Base-by-base conservation (phyloP, 2,888 invertebrate species). In the Theristus sp. region DNA sequence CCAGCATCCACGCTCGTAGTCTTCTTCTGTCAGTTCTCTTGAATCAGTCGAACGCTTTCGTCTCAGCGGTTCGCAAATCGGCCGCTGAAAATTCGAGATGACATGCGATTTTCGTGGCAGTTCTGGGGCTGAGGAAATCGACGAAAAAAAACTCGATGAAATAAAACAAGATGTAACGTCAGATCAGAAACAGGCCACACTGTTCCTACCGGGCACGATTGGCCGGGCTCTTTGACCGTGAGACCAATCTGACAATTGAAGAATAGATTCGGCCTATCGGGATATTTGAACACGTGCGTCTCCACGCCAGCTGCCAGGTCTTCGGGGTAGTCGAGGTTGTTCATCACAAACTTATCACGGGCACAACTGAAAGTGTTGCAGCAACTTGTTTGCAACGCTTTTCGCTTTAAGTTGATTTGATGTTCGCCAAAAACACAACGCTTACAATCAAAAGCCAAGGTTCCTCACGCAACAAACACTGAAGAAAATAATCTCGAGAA, bases 301-400 rank as follows among this genome's bases (percentile, higher is more conserved):
- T 56, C 56, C 6, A 30, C 31, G 13, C 62, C 62, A 2, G 56
- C 62, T 56, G 60, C 60, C 30, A 62, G 56, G 29, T 62, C 60
- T 24, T 60, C 27, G 1, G 52, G 27, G 30, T 62, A 62, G n/a
- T 62, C 62, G 30, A 60, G 47, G 49, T 62, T 62, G 56, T 57
- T 56, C 30, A 62, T 52, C 30, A 62, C 28, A 27, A 47, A 57
- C n/a, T 29, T 25, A 47, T 62, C 62, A 28, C 29, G 28, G 13
- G 60, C 56, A 29, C 62, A 62, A n/a, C 62, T 49, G 49, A 10
- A n/a, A 49, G 10, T 13, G 20, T 38, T 38, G 38, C 38, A 38
- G 20, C 38, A 38, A 38, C 38, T 13, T 38, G 38, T 38, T 38
- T 38, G 20, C 10, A 10, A 38, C 38, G 10, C 10, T 38, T 20